phyloP scores from a whole-genome alignment of 2,888 invertebrate genomes.

The Epistrophe grossulariae region DNA sequence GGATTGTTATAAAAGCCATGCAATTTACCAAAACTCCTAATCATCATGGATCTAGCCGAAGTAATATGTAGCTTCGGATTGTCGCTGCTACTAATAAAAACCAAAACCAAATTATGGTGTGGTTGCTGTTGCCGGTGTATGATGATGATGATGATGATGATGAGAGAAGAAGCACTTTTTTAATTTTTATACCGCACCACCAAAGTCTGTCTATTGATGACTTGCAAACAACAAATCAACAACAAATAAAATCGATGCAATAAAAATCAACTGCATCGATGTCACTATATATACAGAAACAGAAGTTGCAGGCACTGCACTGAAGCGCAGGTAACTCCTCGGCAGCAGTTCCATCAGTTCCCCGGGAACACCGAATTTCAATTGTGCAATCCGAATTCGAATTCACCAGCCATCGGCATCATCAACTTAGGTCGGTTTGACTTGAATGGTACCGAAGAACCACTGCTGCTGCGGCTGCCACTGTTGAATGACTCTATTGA shows the following conservation, averaged over 20 bases:
- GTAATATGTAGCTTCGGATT: not conserved
- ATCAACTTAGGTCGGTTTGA: not conserved
- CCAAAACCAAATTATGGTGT: slow-evolving; percentile 3
- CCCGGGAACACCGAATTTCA: slow-evolving; percentile 65
- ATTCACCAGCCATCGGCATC: not conserved
- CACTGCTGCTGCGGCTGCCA: slow-evolving; percentile 48
- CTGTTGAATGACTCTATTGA: slow-evolving; percentile 74
- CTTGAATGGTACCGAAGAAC: slow-evolving; percentile 30
- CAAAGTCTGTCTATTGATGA: slow-evolving; percentile 50
- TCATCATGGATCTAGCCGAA: slow-evolving; percentile 44
- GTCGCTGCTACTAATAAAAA: slow-evolving; percentile 23
- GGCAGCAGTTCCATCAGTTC: not conserved
- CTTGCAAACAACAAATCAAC: slow-evolving; percentile 71
- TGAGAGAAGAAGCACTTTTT: slow-evolving; percentile 45
- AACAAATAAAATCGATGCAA: slow-evolving; percentile 68
- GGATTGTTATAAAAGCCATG: slow-evolving; percentile 38
- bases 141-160: slow-evolving; percentile 14
- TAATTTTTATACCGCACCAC: slow-evolving; percentile 51
- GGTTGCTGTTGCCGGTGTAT: not conserved
- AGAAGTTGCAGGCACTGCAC: not conserved
- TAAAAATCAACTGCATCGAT: slow-evolving; percentile 72
- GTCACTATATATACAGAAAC: slow-evolving; percentile 62
- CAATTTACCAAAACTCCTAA: slow-evolving; percentile 64
- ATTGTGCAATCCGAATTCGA: slow-evolving; percentile 67
- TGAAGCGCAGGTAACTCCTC: not conserved